phyloP scores from a whole-genome alignment of 2,888 invertebrate genomes.

The Erebia palarica region DNA sequence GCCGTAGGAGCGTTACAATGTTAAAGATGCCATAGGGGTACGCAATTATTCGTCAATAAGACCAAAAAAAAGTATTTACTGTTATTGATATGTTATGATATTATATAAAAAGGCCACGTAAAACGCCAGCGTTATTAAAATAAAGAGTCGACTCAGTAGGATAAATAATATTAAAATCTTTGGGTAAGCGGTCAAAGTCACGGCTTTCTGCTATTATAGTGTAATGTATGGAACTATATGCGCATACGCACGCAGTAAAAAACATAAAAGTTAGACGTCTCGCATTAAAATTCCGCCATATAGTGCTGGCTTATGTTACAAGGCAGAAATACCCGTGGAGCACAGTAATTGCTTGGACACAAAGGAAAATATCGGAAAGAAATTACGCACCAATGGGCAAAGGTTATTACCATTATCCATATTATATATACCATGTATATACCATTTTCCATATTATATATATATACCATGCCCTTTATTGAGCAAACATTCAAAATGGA shows the following conservation, averaged over 20 bases:
- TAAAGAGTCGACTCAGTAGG: not conserved
- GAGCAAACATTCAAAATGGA: not conserved
- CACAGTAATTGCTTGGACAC: slow-evolving; percentile 40
- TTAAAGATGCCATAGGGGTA: too few relatives aligned
- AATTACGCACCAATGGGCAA: not conserved
- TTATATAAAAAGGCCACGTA: not conserved
- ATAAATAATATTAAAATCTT: slow-evolving; percentile 2
- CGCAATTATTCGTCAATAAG: not conserved
- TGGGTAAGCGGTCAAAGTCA: not conserved
- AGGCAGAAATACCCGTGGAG: slow-evolving; percentile 30
- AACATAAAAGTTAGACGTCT: slow-evolving; percentile 36
- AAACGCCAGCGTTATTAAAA: slow-evolving; percentile 1
- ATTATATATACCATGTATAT: too few relatives aligned
- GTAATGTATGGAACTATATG: slow-evolving; percentile 24
- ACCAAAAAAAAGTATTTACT: not conserved
- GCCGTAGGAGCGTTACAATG: not conserved
- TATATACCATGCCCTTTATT: too few relatives aligned
- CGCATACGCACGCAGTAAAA: slow-evolving; percentile 32
- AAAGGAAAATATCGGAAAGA: slow-evolving; percentile 29
- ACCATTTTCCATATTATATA: too few relatives aligned
- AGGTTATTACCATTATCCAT: slow-evolving; percentile 23
- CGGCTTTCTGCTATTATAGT: not conserved
- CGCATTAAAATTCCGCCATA: slow-evolving; percentile 41
- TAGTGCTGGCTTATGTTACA: slow-evolving; percentile 39
- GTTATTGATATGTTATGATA: not conserved